Conservation (phyloP, 2,888 invertebrate species). For the Drosophila fungiperda region DNA sequence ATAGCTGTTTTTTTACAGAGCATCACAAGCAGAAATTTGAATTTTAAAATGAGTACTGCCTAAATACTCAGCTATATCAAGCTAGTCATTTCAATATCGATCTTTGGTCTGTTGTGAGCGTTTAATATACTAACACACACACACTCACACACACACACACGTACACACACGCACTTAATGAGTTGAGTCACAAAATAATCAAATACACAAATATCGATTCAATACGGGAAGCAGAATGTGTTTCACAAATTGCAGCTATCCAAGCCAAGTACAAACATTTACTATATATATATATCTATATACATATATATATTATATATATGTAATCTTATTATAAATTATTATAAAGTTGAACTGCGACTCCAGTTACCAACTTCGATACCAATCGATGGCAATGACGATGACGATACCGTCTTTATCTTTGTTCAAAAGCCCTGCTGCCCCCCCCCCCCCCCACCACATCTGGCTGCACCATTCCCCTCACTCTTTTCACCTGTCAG, state of each 20-base stretch:
- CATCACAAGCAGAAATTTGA: not conserved
- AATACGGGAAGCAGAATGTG: slow-evolving; percentile 5
- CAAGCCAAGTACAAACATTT: not conserved
- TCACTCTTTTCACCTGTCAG: slow-evolving; percentile 27
- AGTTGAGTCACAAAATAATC: not conserved
- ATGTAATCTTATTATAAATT: not conserved
- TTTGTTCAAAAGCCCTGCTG: not conserved
- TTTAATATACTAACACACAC: slow-evolving; percentile 1
- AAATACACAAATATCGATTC: slow-evolving; percentile 4
- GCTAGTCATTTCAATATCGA: slow-evolving; percentile 32
- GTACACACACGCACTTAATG: slow-evolving; percentile 1
- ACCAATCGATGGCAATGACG: not conserved
- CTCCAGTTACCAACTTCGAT: not conserved
- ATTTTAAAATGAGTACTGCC: not conserved
- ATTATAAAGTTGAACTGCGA: not conserved
- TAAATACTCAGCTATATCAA: not conserved
- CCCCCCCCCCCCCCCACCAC: not conserved
- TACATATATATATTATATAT: not conserved
- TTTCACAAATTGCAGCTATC: slow-evolving; percentile 45
- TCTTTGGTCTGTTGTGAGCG: not conserved
- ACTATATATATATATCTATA: not conserved
- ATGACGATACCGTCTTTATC: not conserved
- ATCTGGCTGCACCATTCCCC: not conserved
- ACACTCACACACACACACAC: slow-evolving; percentile 1
- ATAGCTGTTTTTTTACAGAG: not conserved